Percentiles rank a stretch among this genome's conserved stretches.
phyloP scores from a whole-genome alignment of 1,140 invertebrate genomes.

The Drosophila cardini region DNA sequence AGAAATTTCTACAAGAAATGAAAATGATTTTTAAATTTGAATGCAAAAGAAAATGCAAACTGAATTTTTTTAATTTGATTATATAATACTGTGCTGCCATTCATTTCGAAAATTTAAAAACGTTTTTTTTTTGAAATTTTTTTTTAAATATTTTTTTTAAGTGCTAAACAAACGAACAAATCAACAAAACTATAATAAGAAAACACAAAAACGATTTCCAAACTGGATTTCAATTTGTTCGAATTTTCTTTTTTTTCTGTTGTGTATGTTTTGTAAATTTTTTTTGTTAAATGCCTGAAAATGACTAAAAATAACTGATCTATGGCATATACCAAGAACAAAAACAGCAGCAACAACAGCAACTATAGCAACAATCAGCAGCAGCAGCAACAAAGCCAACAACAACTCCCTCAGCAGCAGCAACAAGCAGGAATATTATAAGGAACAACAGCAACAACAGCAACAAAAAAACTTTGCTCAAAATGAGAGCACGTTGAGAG shows the following conservation, averaged over 20 bases:
- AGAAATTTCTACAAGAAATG: conserved; percentile 6
- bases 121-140: conserved; percentile 57
- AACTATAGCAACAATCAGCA: conserved; percentile 9
- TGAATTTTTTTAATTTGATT: conserved; percentile 31
- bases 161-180: conserved; percentile 46
- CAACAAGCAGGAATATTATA: conserved; percentile 54
- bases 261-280: conserved; percentile 37
- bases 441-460: conserved; percentile 10
- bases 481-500: conserved; percentile 44
- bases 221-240: conserved; percentile 37
- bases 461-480: background rate
- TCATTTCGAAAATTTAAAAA: conserved; percentile 5
- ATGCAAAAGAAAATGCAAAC: conserved; percentile 34
- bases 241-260: conserved; percentile 58
- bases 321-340: conserved; percentile 50
- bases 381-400: conserved; percentile 35
- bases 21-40: conserved; percentile 26
- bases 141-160: conserved; percentile 66
- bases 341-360: conserved; percentile 13
- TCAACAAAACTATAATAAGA: conserved; percentile 8
- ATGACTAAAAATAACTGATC: conserved; percentile 69
- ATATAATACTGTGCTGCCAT: conserved; percentile 58
- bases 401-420: conserved; percentile 40
- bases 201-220: conserved; percentile 22
- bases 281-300: conserved; percentile 51